These are phyloP conservation scores for Tarsius wallacei DNA, from an alignment of 2,797 vertebrate genomes.

Conservation along the genomic window DNA sequence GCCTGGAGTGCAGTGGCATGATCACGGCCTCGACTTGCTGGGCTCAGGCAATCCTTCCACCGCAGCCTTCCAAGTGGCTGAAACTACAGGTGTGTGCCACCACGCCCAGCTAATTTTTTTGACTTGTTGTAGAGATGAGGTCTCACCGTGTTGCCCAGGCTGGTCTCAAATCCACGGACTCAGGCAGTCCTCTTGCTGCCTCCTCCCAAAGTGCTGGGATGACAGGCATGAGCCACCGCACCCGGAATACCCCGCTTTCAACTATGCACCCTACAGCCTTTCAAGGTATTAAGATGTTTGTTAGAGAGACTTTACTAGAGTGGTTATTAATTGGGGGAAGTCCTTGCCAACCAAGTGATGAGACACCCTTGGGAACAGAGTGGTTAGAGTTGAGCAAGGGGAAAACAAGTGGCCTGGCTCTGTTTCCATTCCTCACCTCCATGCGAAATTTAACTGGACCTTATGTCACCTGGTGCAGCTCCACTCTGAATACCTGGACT, in stretches of 20 bases:
- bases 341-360: slow-evolving; percentile 18
- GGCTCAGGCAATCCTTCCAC: too few relatives aligned
- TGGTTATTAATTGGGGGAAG: slow-evolving; percentile 21
- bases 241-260: neutral
- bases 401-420: neutral
- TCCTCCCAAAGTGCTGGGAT: too few relatives aligned
- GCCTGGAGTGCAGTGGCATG: too few relatives aligned
- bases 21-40: too few relatives aligned
- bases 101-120: too few relatives aligned
- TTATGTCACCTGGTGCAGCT: neutral
- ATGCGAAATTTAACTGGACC: neutral
- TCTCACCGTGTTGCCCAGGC: too few relatives aligned
- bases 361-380: neutral
- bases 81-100: too few relatives aligned
- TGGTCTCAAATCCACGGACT: too few relatives aligned
- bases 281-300: neutral
- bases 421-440: neutral
- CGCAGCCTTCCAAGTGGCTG: too few relatives aligned
- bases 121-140: too few relatives aligned
- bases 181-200: too few relatives aligned
- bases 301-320: neutral
- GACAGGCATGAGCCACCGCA: too few relatives aligned
- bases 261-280: neutral
- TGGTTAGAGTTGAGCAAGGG: neutral
- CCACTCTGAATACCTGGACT: neutral